Evolutionary conservation across 2,888 invertebrate genomes (phyloP), one percentile per base, ranked within the genome.

Genomic region (Oasisia sp.): DNA sequence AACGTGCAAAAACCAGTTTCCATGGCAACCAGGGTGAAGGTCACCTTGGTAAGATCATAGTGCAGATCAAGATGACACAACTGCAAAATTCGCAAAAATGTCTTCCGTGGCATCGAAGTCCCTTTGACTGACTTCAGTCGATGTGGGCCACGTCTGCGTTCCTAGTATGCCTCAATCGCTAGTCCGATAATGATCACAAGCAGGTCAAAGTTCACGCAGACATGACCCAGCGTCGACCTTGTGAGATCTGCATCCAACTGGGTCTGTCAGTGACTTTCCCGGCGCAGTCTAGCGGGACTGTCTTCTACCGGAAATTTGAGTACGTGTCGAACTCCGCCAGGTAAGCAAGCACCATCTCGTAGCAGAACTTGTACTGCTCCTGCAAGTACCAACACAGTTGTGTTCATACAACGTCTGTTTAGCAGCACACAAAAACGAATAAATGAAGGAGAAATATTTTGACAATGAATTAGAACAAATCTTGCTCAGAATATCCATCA

Each of bases 291-390:
- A 27, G 50, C 27, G 27, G 3, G 50, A 32, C 19, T n/a, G 32
- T 91, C 45, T 32, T 32, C 90, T 94, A 94, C 92, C 93, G 92
- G 93, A 94, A 94, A 91, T 94, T 94, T 45, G 94, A 93, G 91
- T 94, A 94, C 0, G 93, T 94, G 91, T 94, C 93, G 90, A 93
- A 94, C 91, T 94, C 94, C 8, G 92, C 93, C 91, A 97, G 94
- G 93, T 95, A 96, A 92, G 96, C 96, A 94, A 96, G 94, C 58
- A 96, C 95, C 92, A 96, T 95, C 91, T 96, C 96, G 94, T 97
- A 96, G 94, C 96, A 96, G 94, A 97, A 97, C 91, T 95, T 94
- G 94, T 96, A 97, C 94, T 97, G 96, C 92, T 97, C 97, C 97
- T 97, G 95, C 89, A 96, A 96, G 89, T 27, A 92, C 92, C 92